Base-by-base conservation (phyloP, 2,888 invertebrate genomes). In the Clepsis dumicolana region DNA sequence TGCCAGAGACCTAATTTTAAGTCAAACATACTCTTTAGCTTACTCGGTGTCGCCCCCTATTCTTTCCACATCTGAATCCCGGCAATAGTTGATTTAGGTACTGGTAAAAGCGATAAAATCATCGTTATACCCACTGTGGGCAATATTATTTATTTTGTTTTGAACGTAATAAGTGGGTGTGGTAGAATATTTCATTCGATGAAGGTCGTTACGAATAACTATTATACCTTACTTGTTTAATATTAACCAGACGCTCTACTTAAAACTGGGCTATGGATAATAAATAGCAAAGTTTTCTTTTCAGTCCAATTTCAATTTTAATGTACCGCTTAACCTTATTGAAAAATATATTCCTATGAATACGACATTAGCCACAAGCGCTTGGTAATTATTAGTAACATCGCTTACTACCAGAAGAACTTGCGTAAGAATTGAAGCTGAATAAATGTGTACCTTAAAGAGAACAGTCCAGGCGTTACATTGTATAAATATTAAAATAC, bases 201-300 rank as follows among this genome's bases (percentile, higher is more conserved):
- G 48, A 48, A 48, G 48, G 48, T 18, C 21, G 21, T 21, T 48
- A 48, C 21, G 1, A 21, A 10, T 18, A 2, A 48, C 21, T 48
- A 48, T 48, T 48, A 38, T n/a, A 10, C 35, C 12, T 16, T 21
- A 21, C 21, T 21, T 21, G 12, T 21, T 48, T 25, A 25, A 25
- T 52, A 52, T 52, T 52, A 25, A 25, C 25, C 25, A 25, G 2
- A 25, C 3, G 14, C 52, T 52, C 5, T 52, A 52, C 52, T 52
- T 52, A 25, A 25, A 24, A 52, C 52, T 52, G n/a, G n/a, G n/a
- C 25, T 48, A 52, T n/a, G n/a, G n/a, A n/a, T n/a, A n/a, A n/a
- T n/a, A n/a, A 24, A 52, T n/a, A 52, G 25, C 52, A 52, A 52
- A 52, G 52, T 52, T 52, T 52, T 25, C 25, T 25, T 52, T 25